Conservation (phyloP, 2,113 vertebrate species). For the Neolamprologus ventralis region DNA sequence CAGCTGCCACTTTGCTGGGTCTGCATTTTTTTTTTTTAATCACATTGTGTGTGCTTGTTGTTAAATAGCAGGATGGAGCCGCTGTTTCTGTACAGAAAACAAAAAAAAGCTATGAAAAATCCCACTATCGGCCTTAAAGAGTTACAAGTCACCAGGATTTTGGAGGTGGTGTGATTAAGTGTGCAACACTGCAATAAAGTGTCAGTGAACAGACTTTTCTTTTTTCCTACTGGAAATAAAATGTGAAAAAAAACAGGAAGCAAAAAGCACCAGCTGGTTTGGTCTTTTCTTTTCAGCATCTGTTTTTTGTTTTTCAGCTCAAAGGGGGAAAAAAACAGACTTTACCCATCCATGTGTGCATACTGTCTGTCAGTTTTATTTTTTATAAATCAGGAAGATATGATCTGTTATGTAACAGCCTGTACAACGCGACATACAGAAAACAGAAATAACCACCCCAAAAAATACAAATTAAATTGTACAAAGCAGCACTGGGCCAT, state of each 20-base stretch:
- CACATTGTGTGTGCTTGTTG: background rate
- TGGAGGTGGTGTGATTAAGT: slow-evolving; percentile 54
- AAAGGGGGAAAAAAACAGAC: background rate
- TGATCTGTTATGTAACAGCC: slow-evolving; percentile 77
- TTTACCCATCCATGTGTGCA: slow-evolving; percentile 38
- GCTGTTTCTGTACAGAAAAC: slow-evolving; percentile 36
- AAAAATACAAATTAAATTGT: slow-evolving; percentile 63
- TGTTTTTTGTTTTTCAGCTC: background rate
- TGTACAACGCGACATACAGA: slow-evolving; percentile 71
- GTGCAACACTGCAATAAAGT: slow-evolving; percentile 67
- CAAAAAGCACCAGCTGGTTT: background rate
- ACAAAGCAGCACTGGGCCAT: slow-evolving; percentile 73
- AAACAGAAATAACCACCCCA: slow-evolving; percentile 4
- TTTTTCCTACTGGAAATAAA: slow-evolving; percentile 69
- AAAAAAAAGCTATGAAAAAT: slow-evolving; percentile 18
- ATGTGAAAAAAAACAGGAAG: slow-evolving; percentile 8
- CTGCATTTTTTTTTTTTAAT: background rate
- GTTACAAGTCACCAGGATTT: slow-evolving; percentile 54
- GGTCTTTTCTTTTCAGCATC: slow-evolving; percentile 1
- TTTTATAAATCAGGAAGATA: slow-evolving; percentile 76
- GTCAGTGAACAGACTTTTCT: slow-evolving; percentile 48
- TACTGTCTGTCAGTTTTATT: slow-evolving; percentile 64
- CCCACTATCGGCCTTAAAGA: slow-evolving; percentile 65
- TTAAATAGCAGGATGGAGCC: background rate
- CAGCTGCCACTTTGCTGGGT: background rate